Evolutionary conservation across 2,888 invertebrate species (phyloP), one percentile per base, ranked within the genome.

Genomic region (Sarcophaga carnaria): DNA sequence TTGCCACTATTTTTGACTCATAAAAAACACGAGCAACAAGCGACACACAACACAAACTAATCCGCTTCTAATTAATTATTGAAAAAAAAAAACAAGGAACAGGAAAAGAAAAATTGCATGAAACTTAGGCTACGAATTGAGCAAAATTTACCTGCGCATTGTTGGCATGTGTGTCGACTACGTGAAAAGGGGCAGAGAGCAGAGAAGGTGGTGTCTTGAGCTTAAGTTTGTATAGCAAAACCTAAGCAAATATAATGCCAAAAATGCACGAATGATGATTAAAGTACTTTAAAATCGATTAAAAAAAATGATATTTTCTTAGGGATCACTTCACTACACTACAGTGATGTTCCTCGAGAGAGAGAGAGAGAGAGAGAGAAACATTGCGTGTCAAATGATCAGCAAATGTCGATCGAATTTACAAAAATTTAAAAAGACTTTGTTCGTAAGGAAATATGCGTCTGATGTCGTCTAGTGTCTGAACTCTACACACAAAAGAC

Each of bases 271-370:
- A 54, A 54, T 14, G 4, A 54, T 54, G 17, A 14, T 12, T 27
- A 47, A 70, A 75, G 77, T 75, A 85, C 63, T 88, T 87, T 87
- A 82, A 92, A 92, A 92, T 92, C 91, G 92, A 92, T 92, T 92
- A 92, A 25, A 59, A 54, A 14, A 59, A 54, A 14, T 54, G 54
- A 54, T 66, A 66, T 49, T 20, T 76, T 66, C 22, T 37, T 25
- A 74, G 20, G 60, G 25, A 45, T 45, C 27, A 54, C 54, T 14
- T 10, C 54, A 54, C 14, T 54, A 54, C 14, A 14, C 37, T 25
- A n/a, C 37, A 66, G 37, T 67, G 4, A 11, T 74, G 14, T 45
- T 49, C 66, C 54, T 14, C 8, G 0, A 37, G 8, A 37, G 2
- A 37, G 8, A 69, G 8, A 37, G 37, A 37, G 8, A 69, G 37